Percentiles rank a stretch among this genome's conserved stretches.
These are phyloP conservation scores for Catagonus wagneri DNA, from an alignment of 2,113 vertebrate genomes.

Conservation along the genomic window DNA sequence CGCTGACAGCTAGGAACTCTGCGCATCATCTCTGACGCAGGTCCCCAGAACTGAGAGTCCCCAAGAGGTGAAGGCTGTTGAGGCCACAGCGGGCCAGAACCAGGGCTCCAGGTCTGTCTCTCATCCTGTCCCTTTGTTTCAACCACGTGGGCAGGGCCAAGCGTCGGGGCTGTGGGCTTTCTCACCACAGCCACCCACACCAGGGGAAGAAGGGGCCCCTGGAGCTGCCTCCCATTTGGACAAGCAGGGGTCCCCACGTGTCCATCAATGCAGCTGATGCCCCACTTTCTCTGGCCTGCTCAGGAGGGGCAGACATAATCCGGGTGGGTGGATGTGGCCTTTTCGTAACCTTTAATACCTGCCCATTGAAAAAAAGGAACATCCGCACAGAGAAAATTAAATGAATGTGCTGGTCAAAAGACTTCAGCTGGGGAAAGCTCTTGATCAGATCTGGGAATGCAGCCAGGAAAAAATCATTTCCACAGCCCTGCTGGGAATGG, in stretches of 20 bases:
- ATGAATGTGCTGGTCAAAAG: background rate
- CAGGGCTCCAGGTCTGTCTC: background rate
- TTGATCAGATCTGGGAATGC: constrained; percentile 57
- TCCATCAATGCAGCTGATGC: background rate
- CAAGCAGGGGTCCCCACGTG: background rate
- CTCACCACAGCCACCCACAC: constrained; percentile 42
- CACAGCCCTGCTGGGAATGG: background rate
- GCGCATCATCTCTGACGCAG: background rate
- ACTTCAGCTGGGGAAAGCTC: background rate
- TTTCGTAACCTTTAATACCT: constrained; percentile 47
- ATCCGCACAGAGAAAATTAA: constrained; percentile 49
- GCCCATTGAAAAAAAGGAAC: background rate
- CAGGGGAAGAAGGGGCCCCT: background rate
- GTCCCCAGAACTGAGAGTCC: background rate
- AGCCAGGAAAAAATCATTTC: constrained; percentile 29
- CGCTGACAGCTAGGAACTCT: background rate
- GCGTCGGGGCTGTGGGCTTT: constrained; percentile 11
- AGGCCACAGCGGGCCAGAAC: background rate
- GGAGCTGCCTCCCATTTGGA: background rate
- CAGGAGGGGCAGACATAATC: background rate
- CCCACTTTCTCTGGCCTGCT: background rate
- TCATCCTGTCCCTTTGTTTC: constrained; percentile 26
- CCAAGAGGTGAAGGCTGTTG: background rate
- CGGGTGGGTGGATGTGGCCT: background rate
- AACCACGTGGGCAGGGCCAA: background rate